These are phyloP conservation scores for Theocolax elegans DNA, from an alignment of 1,140 invertebrate species.

Conservation along the genomic window DNA sequence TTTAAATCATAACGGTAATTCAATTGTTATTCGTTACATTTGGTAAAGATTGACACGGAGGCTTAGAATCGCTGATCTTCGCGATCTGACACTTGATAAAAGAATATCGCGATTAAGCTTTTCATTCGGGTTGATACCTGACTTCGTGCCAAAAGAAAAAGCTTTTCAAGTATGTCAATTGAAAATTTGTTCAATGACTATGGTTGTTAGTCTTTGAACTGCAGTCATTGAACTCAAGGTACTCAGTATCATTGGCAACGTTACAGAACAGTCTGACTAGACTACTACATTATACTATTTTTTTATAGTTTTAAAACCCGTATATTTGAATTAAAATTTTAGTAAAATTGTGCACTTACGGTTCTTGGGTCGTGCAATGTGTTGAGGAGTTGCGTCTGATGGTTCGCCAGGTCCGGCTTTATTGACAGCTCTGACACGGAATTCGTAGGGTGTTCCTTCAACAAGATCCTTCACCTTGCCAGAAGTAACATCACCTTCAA, in stretches of 20 bases:
- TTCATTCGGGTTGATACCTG: background rate
- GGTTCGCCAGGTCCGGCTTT: slow-evolving; percentile 93
- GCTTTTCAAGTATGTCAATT: background rate
- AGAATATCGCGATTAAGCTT: slow-evolving; percentile 3
- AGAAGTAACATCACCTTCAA: slow-evolving; percentile 84
- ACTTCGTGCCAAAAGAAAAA: background rate
- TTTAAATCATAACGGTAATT: background rate
- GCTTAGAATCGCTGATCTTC: background rate
- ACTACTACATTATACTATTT: too few species aligned
- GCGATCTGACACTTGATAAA: slow-evolving; percentile 3
- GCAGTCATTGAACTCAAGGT: too few species aligned
- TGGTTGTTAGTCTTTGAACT: too few species aligned
- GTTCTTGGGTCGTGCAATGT: slow-evolving; percentile 92
- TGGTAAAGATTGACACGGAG: too few species aligned
- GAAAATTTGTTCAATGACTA: too few species aligned
- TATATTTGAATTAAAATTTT: too few species aligned
- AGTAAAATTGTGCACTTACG: slow-evolving; percentile 68
- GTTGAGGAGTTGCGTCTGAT: slow-evolving; percentile 87
- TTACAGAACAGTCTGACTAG: too few species aligned
- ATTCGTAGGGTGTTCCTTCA: slow-evolving; percentile 93
- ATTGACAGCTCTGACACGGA: slow-evolving; percentile 93
- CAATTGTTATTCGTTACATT: too few species aligned
- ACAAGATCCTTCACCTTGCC: slow-evolving; percentile 88
- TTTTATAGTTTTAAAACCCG: too few species aligned
- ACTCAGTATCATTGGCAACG: too few species aligned